Conservation (phyloP, 2,113 vertebrate genomes). For the Caracal caracal region DNA sequence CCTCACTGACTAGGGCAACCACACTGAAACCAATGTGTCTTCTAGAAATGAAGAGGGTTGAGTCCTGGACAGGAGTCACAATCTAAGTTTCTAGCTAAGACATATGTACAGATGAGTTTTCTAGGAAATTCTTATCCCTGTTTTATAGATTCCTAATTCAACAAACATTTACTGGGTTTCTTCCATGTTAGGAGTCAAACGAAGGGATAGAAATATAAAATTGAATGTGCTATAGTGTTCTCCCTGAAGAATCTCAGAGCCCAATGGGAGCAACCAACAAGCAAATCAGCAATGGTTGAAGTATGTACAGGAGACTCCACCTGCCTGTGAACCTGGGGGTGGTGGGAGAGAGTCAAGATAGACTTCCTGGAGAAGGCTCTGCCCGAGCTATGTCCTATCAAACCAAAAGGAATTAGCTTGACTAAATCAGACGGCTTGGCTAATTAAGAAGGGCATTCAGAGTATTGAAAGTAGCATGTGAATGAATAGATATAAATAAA, state of each 20-base stretch:
- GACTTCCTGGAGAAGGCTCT: background rate
- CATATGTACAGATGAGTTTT: background rate
- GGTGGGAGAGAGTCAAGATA: background rate
- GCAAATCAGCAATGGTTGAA: background rate
- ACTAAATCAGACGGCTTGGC: too few species aligned
- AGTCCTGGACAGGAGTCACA: background rate
- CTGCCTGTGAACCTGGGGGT: background rate
- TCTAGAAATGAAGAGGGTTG: background rate
- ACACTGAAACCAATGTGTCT: background rate
- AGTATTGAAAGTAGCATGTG: background rate
- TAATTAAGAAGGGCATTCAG: background rate
- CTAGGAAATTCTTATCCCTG: background rate
- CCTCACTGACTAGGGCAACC: background rate
- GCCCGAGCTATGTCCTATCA: background rate
- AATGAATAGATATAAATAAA: background rate
- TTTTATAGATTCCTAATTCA: background rate
- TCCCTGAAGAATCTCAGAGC: background rate
- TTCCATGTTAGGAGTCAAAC: background rate
- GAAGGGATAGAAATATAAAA: background rate
- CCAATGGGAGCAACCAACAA: background rate
- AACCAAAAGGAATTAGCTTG: background rate
- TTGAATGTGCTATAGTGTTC: background rate
- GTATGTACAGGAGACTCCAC: too few species aligned
- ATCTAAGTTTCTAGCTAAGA: background rate
- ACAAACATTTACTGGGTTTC: background rate